Percentiles rank a stretch among this genome's conserved stretches.
These are phyloP conservation scores for Nothobranchius kuhntae DNA, from an alignment of 2,113 vertebrate genomes.

Conservation along the genomic window DNA sequence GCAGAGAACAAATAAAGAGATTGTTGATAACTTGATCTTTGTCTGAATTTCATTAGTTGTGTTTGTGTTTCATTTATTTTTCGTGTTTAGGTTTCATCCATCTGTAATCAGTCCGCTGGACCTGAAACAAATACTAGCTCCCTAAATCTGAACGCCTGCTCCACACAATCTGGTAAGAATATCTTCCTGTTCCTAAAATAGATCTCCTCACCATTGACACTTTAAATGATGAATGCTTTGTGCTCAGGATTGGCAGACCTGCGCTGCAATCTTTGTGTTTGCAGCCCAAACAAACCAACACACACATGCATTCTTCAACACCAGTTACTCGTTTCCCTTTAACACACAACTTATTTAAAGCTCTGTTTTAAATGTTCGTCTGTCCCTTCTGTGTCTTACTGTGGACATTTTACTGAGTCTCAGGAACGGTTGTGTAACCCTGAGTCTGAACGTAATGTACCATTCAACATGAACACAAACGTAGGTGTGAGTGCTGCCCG, in stretches of 20 bases:
- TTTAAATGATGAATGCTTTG: not conserved
- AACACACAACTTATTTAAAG: not conserved
- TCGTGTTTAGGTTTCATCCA: constrained; percentile 77
- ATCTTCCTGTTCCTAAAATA: constrained; percentile 1
- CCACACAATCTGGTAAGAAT: constrained; percentile 81
- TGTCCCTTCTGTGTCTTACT: constrained; percentile 3
- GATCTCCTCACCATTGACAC: constrained; percentile 26
- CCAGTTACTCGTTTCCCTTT: too few species aligned
- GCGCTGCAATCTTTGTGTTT: constrained; percentile 37
- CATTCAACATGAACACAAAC: constrained; percentile 51
- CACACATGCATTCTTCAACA: not conserved
- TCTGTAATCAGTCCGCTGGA: constrained; percentile 47
- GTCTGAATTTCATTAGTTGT: not conserved
- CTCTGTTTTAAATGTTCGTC: constrained; percentile 9
- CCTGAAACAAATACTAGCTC: constrained; percentile 29
- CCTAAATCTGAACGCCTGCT: constrained; percentile 58
- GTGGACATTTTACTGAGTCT: constrained; percentile 44
- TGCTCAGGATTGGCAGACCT: not conserved
- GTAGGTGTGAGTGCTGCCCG: constrained; percentile 56
- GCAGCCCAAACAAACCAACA: constrained; percentile 35
- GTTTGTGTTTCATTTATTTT: constrained; percentile 3
- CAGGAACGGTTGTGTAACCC: constrained; percentile 62
- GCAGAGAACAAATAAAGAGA: too few species aligned
- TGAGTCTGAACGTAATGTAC: constrained; percentile 65
- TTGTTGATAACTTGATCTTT: not conserved